Conservation (phyloP, 2,113 vertebrate species). For the Pampusana beccarii region DNA sequence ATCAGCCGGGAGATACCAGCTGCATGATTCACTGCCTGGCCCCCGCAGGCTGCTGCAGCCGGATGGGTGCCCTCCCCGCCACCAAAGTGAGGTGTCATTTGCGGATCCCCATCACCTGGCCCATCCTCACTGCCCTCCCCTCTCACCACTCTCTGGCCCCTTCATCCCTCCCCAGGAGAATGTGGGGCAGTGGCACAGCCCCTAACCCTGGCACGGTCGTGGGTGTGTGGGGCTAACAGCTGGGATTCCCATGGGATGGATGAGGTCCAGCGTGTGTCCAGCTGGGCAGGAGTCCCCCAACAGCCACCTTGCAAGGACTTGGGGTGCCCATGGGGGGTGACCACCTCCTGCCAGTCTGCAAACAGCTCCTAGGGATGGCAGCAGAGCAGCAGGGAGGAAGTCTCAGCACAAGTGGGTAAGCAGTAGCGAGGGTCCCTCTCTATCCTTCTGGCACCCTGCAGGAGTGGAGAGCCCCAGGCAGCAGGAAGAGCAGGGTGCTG, state of each 20-base stretch:
- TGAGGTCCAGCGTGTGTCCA: accelerated
- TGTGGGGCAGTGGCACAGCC: background rate
- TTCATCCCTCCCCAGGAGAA: background rate
- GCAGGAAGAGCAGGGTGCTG: background rate
- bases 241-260: background rate
- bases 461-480: background rate
- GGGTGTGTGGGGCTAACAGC: accelerated
- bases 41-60: background rate
- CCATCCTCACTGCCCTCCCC: background rate
- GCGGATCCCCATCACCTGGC: accelerated
- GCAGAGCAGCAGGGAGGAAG: background rate
- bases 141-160: background rate
- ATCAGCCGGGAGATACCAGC: slow-evolving; percentile 59
- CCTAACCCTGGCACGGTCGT: accelerated
- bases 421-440: background rate
- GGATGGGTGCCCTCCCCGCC: background rate
- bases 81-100: accelerated
- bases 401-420: background rate
- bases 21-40: slow-evolving; percentile 45
- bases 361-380: background rate
- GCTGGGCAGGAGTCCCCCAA: background rate
- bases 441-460: background rate
- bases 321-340: accelerated
- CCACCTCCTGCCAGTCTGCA: background rate
- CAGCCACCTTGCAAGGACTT: background rate